Conservation (phyloP, 2,888 invertebrate species). For the Poecilobothrus nobilitatus region DNA sequence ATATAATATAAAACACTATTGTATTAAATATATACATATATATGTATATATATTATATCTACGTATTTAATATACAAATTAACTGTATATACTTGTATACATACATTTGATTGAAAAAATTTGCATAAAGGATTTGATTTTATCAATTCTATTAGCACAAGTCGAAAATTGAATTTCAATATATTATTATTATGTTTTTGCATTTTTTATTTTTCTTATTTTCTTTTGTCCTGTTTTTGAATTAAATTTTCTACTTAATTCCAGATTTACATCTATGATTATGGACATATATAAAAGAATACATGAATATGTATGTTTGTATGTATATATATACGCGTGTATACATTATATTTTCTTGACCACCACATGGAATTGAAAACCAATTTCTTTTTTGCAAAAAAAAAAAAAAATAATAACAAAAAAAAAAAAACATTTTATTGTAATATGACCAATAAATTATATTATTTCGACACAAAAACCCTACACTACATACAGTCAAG, state of each 20-base stretch:
- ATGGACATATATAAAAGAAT: too few relatives aligned
- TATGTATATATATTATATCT: not conserved
- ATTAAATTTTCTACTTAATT: too few relatives aligned
- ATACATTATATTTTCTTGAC: too few relatives aligned
- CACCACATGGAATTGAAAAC: not conserved
- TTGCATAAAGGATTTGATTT: not conserved
- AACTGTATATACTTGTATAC: not conserved
- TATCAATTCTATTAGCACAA: slow-evolving; percentile 1
- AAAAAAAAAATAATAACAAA: too few relatives aligned
- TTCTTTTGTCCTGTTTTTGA: too few relatives aligned
- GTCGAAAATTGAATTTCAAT: not conserved
- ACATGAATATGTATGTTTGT: too few relatives aligned
- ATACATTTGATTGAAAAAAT: not conserved
- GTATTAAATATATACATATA: not conserved
- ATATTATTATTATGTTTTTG: not conserved
- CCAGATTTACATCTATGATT: too few relatives aligned
- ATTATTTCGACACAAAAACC: not conserved
- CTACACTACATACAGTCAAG: not conserved
- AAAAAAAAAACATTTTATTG: not conserved
- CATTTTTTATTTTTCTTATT: too few relatives aligned
- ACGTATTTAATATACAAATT: not conserved
- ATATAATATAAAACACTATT: too few relatives aligned
- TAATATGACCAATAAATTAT: slow-evolving; percentile 3
- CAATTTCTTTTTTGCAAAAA: not conserved
- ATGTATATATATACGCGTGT: too few relatives aligned